Conservation (phyloP, 2,797 vertebrate species). For the Agapornis canus region DNA sequence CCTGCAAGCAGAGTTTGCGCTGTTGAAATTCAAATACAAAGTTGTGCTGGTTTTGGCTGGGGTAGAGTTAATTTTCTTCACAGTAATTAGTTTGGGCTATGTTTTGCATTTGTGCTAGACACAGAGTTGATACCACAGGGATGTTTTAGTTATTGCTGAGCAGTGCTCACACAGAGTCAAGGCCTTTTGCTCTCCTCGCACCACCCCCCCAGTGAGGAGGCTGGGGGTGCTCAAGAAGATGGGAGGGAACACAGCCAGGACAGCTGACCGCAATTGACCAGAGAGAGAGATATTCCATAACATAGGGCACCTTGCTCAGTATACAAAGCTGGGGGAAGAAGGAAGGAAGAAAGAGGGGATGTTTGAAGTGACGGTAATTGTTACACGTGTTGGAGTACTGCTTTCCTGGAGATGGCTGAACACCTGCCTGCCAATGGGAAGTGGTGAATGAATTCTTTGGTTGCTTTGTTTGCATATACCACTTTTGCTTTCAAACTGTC, state of each 20-base stretch:
- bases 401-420: not conserved
- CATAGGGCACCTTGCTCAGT: no score
- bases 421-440: not conserved
- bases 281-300: not conserved
- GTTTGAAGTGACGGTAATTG: not conserved
- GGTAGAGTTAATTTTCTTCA: not conserved
- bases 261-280: not conserved
- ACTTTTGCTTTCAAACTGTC: not conserved
- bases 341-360: not conserved
- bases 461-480: not conserved
- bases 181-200: not conserved
- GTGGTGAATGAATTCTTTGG: not conserved
- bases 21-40: not conserved
- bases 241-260: not conserved
- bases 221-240: not conserved
- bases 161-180: not conserved
- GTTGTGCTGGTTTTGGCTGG: not conserved
- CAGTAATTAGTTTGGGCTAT: not conserved
- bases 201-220: not conserved
- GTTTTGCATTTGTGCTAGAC: not conserved
- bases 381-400: accelerated
- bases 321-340: not conserved
- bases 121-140: not conserved
- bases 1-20: not conserved
- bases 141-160: not conserved